phyloP scores from a whole-genome alignment of 2,888 invertebrate species.

The Ryuthela nishihirai region DNA sequence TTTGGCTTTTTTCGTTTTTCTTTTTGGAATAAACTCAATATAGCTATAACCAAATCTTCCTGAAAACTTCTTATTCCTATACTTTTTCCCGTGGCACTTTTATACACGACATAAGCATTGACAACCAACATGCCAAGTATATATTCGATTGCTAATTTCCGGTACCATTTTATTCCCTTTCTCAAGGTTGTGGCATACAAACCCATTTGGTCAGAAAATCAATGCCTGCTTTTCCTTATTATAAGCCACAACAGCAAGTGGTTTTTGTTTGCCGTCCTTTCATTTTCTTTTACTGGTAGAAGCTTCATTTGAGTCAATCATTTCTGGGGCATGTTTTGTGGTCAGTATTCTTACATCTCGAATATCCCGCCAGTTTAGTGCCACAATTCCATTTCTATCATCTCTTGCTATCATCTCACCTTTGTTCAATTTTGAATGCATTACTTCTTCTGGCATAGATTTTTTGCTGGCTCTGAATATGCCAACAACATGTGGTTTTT shows the following conservation, averaged over 20 bases:
- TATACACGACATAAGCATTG: constrained; percentile 42
- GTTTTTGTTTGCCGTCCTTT: constrained; percentile 43
- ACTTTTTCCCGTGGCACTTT: too few species aligned
- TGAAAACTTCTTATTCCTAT: too few species aligned
- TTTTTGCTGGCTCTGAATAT: not conserved
- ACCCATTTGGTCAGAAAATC: constrained; percentile 47
- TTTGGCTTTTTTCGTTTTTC: too few species aligned
- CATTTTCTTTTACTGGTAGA: too few species aligned
- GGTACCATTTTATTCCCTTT: constrained; percentile 49
- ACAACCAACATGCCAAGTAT: constrained; percentile 46
- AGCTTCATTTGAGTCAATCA: too few species aligned
- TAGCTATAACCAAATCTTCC: too few species aligned
- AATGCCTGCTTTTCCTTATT: constrained; percentile 47
- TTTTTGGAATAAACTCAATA: too few species aligned
- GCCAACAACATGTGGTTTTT: not conserved
- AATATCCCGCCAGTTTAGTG: constrained; percentile 8
- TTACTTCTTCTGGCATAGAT: constrained; percentile 8
- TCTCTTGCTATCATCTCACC: constrained; percentile 14
- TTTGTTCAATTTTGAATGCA: constrained; percentile 7
- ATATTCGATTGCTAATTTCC: constrained; percentile 47
- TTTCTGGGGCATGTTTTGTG: constrained; percentile 7
- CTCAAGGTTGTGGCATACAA: constrained; percentile 44
- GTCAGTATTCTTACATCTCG: constrained; percentile 9
- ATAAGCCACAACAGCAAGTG: constrained; percentile 45
- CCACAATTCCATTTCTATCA: constrained; percentile 9